These are phyloP conservation scores for Pedicia rivosa DNA, from an alignment of 2,888 invertebrate genomes.

Conservation along the genomic window DNA sequence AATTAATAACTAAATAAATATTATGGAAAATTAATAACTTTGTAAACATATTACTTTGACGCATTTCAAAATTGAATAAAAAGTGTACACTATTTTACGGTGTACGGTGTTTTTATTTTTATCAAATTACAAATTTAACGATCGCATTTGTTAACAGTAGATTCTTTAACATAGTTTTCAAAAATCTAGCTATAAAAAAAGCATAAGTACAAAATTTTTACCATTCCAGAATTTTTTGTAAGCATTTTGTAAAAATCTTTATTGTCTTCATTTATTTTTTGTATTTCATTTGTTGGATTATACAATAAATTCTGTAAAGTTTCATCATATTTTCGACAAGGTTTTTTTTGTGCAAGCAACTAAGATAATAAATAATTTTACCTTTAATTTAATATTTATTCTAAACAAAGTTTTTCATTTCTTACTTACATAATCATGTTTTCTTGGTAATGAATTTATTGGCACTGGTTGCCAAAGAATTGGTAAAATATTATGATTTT, in stretches of 20 bases:
- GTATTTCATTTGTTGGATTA: slow-evolving; percentile 33
- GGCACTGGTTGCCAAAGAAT: slow-evolving; percentile 77
- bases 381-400: neutral
- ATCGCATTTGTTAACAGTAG: too few relatives aligned
- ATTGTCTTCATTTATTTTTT: slow-evolving; percentile 35
- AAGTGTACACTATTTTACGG: too few relatives aligned
- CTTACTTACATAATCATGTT: slow-evolving; percentile 49
- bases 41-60: too few relatives aligned
- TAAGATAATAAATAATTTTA: slow-evolving; percentile 9
- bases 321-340: slow-evolving; percentile 37
- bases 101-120: too few relatives aligned
- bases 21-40: too few relatives aligned
- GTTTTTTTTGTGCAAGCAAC: slow-evolving; percentile 32
- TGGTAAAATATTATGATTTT: slow-evolving; percentile 25
- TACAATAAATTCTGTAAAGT: slow-evolving; percentile 35
- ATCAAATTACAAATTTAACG: too few relatives aligned
- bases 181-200: too few relatives aligned
- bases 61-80: too few relatives aligned
- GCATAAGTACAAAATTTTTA: slow-evolving; percentile 12
- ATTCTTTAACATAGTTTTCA: too few relatives aligned
- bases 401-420: neutral
- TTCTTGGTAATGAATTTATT: slow-evolving; percentile 55
- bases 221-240: slow-evolving; percentile 36
- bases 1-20: too few relatives aligned
- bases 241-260: slow-evolving; percentile 46